Evolutionary conservation across 2,113 vertebrate species (phyloP), one percentile per base, ranked within the genome.

Genomic region (Phylloscopus whistleri): DNA sequence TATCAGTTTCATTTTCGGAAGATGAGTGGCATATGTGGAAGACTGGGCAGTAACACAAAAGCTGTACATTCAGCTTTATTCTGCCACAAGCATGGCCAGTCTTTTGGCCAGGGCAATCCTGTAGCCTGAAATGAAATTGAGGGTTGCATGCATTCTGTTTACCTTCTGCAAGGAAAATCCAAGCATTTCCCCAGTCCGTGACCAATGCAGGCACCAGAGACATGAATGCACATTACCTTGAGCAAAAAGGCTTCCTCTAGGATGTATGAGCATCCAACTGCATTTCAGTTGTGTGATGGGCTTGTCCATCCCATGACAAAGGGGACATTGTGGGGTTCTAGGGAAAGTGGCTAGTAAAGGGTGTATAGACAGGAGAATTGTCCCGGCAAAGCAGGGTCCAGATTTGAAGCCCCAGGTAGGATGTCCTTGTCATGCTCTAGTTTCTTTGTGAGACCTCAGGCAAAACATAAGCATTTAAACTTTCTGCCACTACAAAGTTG

Each of bases 131-230:
- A 83, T 1, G 3, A 48, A 76, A 23, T 22, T 10, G 2, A 48
- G 24, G 24, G 14, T 30, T 88, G 44, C 53, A 46, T 16, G 21
- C 30, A 26, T 0, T 1, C 13, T 48, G 35, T 37, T 49, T 19
- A 21, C 37, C 3, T 73, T 28, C 11, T 16, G 20, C 30, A 53
- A 84, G 23, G 26, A 62, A 41, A 62, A 62, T 62, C 11, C 12
- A 41, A 30, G 18, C 26, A 14, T 46, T 53, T 83, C 14, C n/a
- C 10, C 14, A 60, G 16, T 26, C 43, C 6, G 1, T 22, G 13
- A 53, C 12, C 0, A 1, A 16, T 26, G 10, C 20, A 10, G 7
- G 10, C 2, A 2, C 6, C 4, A 4, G 60, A 67, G 18, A 63
- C 0, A 0, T 41, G 28, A 80, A 77, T 7, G 4, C 3, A 5